Evolutionary conservation across 2,113 vertebrate species (phyloP).

Genomic region (Vidua macroura): DNA sequence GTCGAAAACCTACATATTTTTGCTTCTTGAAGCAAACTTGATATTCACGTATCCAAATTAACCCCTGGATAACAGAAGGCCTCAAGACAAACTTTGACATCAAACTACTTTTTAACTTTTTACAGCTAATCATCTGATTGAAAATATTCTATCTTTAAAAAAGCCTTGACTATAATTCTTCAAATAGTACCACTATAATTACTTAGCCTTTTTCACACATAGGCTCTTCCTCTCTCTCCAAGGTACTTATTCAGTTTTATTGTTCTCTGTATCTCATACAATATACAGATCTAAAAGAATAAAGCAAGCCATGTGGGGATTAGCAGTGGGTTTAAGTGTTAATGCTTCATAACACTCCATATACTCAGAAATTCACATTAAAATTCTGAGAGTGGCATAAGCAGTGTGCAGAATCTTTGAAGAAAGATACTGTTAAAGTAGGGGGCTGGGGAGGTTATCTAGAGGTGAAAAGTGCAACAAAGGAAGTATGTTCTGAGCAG

Average conservation of each 20-base stretch:
- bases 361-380: constrained; percentile 64
- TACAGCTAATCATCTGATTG: background rate
- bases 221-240: background rate
- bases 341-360: constrained; percentile 57
- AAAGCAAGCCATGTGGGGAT: constrained; percentile 54
- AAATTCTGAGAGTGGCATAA: constrained; percentile 47
- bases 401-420: constrained; percentile 17
- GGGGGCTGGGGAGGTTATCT: background rate
- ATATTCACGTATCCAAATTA: background rate
- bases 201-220: constrained; percentile 6
- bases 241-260: constrained; percentile 40
- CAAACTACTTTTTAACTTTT: background rate
- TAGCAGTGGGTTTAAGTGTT: constrained; percentile 65
- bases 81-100: background rate
- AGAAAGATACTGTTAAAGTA: constrained; percentile 23
- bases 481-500: background rate
- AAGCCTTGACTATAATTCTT: background rate
- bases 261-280: constrained; percentile 42
- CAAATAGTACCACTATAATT: constrained; percentile 3
- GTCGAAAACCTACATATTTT: background rate
- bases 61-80: background rate
- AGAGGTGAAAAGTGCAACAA: constrained; percentile 49
- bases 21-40: background rate
- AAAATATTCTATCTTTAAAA: background rate
- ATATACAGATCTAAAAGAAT: constrained; percentile 53